Evolutionary conservation across 2,888 invertebrate genomes (phyloP).

Genomic region (Hartigia nigra): DNA sequence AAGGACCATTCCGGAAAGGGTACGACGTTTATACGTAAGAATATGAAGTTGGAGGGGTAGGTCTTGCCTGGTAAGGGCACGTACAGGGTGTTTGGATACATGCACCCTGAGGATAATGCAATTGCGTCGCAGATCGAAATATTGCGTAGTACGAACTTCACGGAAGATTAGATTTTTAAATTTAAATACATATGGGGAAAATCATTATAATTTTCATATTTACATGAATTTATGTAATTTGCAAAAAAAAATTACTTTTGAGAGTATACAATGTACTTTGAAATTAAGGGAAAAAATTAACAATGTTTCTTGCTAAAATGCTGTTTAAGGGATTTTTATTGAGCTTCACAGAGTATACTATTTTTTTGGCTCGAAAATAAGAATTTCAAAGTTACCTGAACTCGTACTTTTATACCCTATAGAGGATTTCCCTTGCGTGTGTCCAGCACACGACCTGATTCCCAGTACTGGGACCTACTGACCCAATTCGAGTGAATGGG

Average conservation of each 20-base stretch:
- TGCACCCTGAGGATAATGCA: not conserved
- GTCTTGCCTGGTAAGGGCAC: not conserved
- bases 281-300: not conserved
- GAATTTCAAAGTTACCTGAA: constrained; percentile 26
- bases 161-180: not conserved
- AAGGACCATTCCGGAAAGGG: constrained; percentile 21
- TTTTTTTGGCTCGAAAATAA: not conserved
- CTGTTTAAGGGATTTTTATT: not conserved
- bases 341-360: not conserved
- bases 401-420: constrained; percentile 29
- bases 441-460: constrained; percentile 57
- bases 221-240: not conserved
- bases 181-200: not conserved
- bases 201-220: not conserved
- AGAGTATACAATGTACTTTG: not conserved
- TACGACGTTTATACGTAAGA: constrained; percentile 17
- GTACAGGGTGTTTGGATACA: not conserved
- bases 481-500: constrained; percentile 45
- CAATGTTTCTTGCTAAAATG: not conserved
- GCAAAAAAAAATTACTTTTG: not conserved
- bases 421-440: constrained; percentile 41
- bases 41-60: constrained; percentile 3
- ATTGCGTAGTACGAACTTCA: not conserved
- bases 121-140: not conserved
- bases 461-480: constrained; percentile 42